Evolutionary conservation across 2,113 vertebrate species (phyloP).

Genomic region (Halcyon malimbica): DNA sequence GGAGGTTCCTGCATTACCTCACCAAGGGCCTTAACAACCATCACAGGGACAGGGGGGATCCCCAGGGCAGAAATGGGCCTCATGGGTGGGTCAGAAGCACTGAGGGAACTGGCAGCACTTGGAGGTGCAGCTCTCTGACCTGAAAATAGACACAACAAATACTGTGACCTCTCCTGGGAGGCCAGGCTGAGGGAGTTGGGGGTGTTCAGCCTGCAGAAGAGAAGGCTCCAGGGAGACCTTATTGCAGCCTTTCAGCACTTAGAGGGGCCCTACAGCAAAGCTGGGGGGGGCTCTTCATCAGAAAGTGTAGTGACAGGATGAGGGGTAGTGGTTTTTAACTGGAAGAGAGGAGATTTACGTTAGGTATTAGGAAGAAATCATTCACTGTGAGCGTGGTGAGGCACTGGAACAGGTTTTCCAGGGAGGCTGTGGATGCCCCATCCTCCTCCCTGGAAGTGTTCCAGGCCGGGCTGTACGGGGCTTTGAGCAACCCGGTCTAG

Average conservation of each 20-base stretch:
- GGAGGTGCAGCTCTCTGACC: background rate
- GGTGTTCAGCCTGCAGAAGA: background rate
- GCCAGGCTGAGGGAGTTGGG: background rate
- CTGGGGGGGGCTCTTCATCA: background rate
- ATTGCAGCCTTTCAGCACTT: background rate
- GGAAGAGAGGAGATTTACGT: background rate
- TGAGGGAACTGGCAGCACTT: background rate
- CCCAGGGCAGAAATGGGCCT: background rate
- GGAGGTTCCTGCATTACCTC: fast-evolving
- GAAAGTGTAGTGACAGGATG: background rate
- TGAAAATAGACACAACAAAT: background rate
- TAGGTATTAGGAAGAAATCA: background rate
- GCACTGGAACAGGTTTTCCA: background rate
- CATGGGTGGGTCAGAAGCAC: no score
- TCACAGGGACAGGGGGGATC: fast-evolving
- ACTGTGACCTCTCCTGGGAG: background rate
- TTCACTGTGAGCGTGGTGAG: background rate
- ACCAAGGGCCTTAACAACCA: fast-evolving
- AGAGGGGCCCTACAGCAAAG: background rate
- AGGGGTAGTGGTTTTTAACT: background rate
- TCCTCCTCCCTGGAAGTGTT: background rate
- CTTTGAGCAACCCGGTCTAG: background rate
- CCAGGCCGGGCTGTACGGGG: background rate
- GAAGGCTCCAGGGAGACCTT: background rate
- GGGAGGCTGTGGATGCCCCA: background rate